phyloP scores from a whole-genome alignment of 2,797 vertebrate genomes.

The Acanthiza pusilla region DNA sequence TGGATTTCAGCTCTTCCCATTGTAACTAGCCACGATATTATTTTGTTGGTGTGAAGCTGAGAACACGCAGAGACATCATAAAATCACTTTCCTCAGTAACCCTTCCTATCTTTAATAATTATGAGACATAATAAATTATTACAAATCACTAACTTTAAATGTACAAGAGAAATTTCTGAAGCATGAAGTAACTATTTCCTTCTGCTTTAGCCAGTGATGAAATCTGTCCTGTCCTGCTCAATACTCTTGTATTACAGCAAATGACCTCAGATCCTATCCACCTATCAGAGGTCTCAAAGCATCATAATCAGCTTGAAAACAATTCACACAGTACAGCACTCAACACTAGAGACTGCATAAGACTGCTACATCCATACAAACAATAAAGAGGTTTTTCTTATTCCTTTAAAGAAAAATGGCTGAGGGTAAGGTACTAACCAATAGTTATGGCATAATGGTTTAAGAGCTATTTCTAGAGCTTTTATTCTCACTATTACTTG shows the following conservation, averaged over 20 bases:
- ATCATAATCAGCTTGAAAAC: neutral
- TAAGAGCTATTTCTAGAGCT: neutral
- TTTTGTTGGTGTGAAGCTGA: neutral
- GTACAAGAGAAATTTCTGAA: neutral
- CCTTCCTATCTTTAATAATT: neutral
- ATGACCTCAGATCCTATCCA: neutral
- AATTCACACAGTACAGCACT: neutral
- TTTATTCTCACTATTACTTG: neutral
- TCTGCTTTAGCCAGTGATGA: neutral
- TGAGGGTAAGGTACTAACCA: neutral
- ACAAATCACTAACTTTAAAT: neutral
- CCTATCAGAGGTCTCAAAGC: neutral
- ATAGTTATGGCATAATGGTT: neutral
- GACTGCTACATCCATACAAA: neutral
- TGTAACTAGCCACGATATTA: neutral
- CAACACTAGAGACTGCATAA: neutral
- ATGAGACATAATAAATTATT: neutral
- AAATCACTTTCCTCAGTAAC: neutral
- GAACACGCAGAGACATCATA: neutral
- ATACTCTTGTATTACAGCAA: neutral
- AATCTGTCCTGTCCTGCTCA: neutral
- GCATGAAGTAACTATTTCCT: neutral
- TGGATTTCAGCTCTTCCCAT: neutral
- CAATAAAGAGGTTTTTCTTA: neutral
- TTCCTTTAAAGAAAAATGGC: neutral